Percentiles rank a stretch among this genome's conserved stretches.
phyloP scores from a whole-genome alignment of 2,888 invertebrate genomes.

The Spialia ferax region DNA sequence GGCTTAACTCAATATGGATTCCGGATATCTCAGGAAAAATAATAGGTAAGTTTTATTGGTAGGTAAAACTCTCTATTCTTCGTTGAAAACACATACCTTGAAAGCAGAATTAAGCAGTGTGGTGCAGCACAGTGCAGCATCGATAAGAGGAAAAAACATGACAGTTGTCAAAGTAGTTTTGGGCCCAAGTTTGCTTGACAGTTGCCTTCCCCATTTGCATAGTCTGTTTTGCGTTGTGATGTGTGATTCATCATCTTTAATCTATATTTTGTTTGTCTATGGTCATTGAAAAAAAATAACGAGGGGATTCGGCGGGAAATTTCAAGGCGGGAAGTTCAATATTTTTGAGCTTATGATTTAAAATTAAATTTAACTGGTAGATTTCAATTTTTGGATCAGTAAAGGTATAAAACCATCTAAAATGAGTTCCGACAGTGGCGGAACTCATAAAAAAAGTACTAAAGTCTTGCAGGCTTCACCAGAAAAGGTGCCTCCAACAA shows the following conservation, averaged over 20 bases:
- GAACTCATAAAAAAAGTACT: background rate
- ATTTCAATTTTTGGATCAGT: background rate
- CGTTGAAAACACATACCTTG: too few relatives aligned
- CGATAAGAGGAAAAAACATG: too few relatives aligned
- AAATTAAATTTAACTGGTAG: background rate
- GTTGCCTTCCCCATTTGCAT: too few relatives aligned
- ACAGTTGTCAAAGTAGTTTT: too few relatives aligned
- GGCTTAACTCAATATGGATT: constrained; percentile 46
- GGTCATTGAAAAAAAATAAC: constrained; percentile 9
- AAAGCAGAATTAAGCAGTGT: too few relatives aligned
- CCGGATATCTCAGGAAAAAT: too few relatives aligned
- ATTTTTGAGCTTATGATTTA: background rate
- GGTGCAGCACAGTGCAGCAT: too few relatives aligned
- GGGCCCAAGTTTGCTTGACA: too few relatives aligned
- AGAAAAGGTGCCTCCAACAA: background rate
- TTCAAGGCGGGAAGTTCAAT: background rate
- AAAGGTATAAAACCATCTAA: background rate
- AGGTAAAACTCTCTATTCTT: too few relatives aligned
- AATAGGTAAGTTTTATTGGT: too few relatives aligned
- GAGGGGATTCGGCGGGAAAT: too few relatives aligned
- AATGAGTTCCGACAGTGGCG: constrained; percentile 6
- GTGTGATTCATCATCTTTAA: background rate
- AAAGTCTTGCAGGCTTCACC: background rate
- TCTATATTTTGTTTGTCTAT: background rate
- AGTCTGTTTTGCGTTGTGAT: background rate